phyloP scores from a whole-genome alignment of 2,797 vertebrate genomes.

The Lerista edwardsae region DNA sequence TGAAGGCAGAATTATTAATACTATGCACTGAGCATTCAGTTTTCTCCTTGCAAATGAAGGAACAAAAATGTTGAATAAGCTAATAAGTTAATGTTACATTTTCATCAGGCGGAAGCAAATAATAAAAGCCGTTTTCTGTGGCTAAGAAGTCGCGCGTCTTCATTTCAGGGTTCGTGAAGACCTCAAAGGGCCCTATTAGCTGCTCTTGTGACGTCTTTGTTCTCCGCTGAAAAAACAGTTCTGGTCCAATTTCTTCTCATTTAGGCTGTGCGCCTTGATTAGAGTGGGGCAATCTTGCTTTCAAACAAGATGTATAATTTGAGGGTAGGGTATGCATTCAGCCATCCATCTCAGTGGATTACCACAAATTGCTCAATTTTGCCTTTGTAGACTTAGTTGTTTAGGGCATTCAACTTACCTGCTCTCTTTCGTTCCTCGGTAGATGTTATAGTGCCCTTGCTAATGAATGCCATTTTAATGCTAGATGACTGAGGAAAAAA shows the following conservation, averaged over 20 bases:
- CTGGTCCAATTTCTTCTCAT: constrained; percentile 70
- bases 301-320: constrained; percentile 74
- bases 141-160: constrained; percentile 36
- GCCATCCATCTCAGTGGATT: constrained; percentile 72
- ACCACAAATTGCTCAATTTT: constrained; percentile 76
- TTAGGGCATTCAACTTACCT: constrained; percentile 68
- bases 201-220: constrained; percentile 65
- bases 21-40: neutral
- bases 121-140: constrained; percentile 31
- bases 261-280: constrained; percentile 75
- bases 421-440: constrained; percentile 40
- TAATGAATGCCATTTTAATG: constrained; percentile 64
- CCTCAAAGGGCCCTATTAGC: constrained; percentile 60
- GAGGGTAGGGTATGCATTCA: constrained; percentile 49
- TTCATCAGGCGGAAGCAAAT: constrained; percentile 36
- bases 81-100: constrained; percentile 28
- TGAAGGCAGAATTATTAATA: neutral
- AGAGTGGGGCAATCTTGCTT: constrained; percentile 66
- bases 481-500: constrained; percentile 47
- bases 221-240: constrained; percentile 71
- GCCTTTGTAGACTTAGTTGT: constrained; percentile 60
- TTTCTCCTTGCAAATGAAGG: neutral
- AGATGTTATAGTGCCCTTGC: constrained; percentile 24
- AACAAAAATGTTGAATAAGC: neutral
- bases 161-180: constrained; percentile 50